Conservation (phyloP, 1,140 invertebrate genomes). For the Calliopsis andreniformis region DNA sequence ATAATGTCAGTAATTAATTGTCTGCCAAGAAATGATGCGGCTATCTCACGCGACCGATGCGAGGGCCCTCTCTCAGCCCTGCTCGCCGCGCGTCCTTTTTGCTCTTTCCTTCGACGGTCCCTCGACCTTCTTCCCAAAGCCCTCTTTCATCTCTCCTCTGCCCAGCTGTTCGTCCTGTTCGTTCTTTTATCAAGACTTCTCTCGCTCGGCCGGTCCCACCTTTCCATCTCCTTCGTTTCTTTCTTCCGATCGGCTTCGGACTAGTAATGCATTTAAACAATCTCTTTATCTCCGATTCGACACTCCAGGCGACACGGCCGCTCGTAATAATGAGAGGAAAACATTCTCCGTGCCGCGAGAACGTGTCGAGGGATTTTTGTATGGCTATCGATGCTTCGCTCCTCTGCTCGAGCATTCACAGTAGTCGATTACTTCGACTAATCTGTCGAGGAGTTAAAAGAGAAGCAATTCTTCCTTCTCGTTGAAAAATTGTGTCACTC, state of each 20-base stretch:
- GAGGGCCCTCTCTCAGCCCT: slow-evolving; percentile 29
- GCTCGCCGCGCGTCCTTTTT: slow-evolving; percentile 27
- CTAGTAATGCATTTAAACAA: slow-evolving; percentile 59
- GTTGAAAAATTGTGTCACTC: too few relatives aligned
- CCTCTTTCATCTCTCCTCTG: slow-evolving; percentile 16
- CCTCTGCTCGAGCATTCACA: not conserved
- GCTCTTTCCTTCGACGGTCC: slow-evolving; percentile 8
- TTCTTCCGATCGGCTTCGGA: slow-evolving; percentile 41
- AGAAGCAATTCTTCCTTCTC: too few relatives aligned
- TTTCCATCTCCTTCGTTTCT: slow-evolving; percentile 42
- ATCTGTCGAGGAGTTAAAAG: too few relatives aligned
- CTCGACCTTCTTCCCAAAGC: slow-evolving; percentile 1
- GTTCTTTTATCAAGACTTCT: slow-evolving; percentile 27
- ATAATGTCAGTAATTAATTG: slow-evolving; percentile 79
- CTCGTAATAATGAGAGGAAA: slow-evolving; percentile 53
- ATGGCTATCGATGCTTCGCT: not conserved
- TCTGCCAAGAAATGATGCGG: slow-evolving; percentile 75
- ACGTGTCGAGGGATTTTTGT: slow-evolving; percentile 6
- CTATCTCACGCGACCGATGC: slow-evolving; percentile 75
- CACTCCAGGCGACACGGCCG: slow-evolving; percentile 38
- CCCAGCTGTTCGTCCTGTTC: slow-evolving; percentile 9
- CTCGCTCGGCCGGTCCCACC: slow-evolving; percentile 41
- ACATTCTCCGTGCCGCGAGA: slow-evolving; percentile 29
- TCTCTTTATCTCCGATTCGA: slow-evolving; percentile 53
- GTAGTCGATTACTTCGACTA: too few relatives aligned